Conservation (phyloP, 1,140 invertebrate species). For the Akabosia matsudoensis region DNA sequence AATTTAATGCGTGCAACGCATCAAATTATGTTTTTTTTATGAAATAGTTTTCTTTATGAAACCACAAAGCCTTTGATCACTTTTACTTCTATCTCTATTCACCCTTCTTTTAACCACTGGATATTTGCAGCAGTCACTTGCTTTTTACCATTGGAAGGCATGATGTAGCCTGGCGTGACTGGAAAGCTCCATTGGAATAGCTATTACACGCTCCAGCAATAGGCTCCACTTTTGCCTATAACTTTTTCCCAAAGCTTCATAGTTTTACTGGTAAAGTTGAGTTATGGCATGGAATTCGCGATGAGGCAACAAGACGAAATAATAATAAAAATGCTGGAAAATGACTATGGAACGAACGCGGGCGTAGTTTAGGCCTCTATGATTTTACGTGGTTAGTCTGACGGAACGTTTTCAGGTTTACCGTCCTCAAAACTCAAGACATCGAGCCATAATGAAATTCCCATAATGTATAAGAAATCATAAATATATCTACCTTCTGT, state of each 20-base stretch:
- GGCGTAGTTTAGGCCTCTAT: too few species aligned
- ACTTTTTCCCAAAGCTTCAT: not conserved
- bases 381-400: too few species aligned
- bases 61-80: slow-evolving; percentile 11
- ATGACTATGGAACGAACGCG: not conserved
- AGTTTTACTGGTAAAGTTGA: not conserved
- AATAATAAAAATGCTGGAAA: not conserved
- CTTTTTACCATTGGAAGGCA: too few species aligned
- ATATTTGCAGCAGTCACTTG: not conserved
- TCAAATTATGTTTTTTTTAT: not conserved
- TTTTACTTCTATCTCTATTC: not conserved
- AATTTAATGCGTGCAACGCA: not conserved
- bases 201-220: too few species aligned
- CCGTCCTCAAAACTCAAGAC: too few species aligned
- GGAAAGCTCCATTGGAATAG: too few species aligned
- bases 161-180: too few species aligned
- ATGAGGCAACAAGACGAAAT: not conserved
- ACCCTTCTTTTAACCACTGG: not conserved
- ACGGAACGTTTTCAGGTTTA: too few species aligned
- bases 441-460: too few species aligned
- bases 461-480: too few species aligned
- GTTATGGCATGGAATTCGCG: slow-evolving; percentile 1
- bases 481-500: too few species aligned
- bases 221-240: too few species aligned
- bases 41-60: not conserved